These are phyloP conservation scores for Cepaea nemoralis DNA, from an alignment of 1,140 invertebrate species.

Conservation along the genomic window DNA sequence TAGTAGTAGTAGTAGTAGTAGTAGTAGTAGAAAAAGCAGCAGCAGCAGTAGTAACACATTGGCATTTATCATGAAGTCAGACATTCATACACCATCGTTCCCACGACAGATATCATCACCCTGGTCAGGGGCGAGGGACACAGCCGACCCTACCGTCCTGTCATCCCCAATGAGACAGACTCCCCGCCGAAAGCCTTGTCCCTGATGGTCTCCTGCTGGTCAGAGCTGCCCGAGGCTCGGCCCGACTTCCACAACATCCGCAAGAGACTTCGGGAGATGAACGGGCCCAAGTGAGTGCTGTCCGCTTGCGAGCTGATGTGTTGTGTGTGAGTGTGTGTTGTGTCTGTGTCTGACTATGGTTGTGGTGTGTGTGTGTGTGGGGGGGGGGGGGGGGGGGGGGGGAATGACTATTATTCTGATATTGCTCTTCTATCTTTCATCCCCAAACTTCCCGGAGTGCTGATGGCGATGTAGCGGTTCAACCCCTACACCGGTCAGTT, in stretches of 20 bases:
- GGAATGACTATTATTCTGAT: too few relatives aligned
- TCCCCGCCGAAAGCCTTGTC: constrained; percentile 49
- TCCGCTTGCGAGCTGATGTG: too few relatives aligned
- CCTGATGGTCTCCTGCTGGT: constrained; percentile 61
- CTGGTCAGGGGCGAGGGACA: constrained; percentile 47
- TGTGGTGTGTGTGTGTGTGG: not conserved
- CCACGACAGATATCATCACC: constrained; percentile 59
- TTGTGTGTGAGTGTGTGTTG: not conserved
- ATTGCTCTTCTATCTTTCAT: too few relatives aligned
- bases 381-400: not conserved
- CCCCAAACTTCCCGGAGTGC: too few relatives aligned
- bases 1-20: too few relatives aligned
- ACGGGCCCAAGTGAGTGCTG: constrained; percentile 62
- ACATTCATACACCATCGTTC: too few relatives aligned
- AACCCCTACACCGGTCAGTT: too few relatives aligned
- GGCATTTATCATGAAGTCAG: too few relatives aligned
- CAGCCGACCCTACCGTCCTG: constrained; percentile 56
- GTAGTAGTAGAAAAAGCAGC: too few relatives aligned
- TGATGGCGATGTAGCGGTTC: too few relatives aligned
- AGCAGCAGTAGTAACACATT: too few relatives aligned
- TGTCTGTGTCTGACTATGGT: not conserved
- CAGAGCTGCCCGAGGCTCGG: constrained; percentile 53
- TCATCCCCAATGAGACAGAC: constrained; percentile 51
- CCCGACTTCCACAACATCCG: constrained; percentile 58
- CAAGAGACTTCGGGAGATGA: constrained; percentile 59